Evolutionary conservation across 2,888 invertebrate species (phyloP), one percentile per base, ranked within the genome.

Genomic region (Hybos culiciformis): DNA sequence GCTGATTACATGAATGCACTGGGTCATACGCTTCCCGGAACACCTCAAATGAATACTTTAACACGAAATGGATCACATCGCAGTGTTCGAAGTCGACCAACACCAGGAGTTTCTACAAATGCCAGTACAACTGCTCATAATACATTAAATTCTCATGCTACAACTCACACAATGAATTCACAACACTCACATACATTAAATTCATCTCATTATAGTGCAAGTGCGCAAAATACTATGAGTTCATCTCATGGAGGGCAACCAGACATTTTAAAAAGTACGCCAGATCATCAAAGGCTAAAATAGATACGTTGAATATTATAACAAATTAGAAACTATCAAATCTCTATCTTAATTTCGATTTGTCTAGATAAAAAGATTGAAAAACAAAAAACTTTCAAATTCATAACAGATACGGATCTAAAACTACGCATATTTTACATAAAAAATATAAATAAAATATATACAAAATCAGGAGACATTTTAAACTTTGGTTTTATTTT

Each of bases 1-100:
- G 91, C 92, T 19, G 92, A 92, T 68, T 92, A 92, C 66, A 92
- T 91, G 80, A 92, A 92, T 69, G 84, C 88, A 0, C 63, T 87
- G 52, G 80, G 81, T 0, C 78, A 80, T 43, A 77, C 80, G 33
- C 69, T 75, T 45, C 77, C 83, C 0, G 83, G 81, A 6, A 85
- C 86, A 0, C 86, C 87, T 0, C 80, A 80, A 52, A 75, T 83
- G 75, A 82, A 80, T 58, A 83, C 85, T 0, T 70, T 86, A 8
- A 83, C 85, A 1, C 69, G 82, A 9, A 75, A 76, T 60, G 79
- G 79, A 33, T 78, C 78, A 26, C 78, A 77, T 55, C 73, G 80
- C 46, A 78, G 78, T 19, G 62, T 75, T 20, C 68, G 64, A 41
- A 54, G 62, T 17, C 51, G 66, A 1, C 61, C 62, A 1, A 46